Base-by-base conservation (phyloP, 2,797 vertebrate species). In the Acanthiza pusilla region DNA sequence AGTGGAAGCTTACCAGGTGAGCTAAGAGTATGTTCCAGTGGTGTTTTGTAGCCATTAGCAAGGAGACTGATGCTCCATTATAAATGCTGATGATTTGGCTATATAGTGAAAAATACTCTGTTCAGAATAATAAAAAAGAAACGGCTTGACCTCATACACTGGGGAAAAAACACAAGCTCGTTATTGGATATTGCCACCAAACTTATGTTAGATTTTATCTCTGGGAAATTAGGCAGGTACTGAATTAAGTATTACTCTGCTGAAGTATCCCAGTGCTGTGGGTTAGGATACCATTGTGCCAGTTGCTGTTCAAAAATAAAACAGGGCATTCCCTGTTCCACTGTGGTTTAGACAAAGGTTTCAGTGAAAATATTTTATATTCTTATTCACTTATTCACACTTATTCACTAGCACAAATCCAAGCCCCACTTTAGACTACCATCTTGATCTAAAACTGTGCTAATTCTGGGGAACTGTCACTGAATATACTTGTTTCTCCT, bases 1-100 rank as follows among this genome's bases (percentile, higher is more conserved):
- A 66, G 88, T 98, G 47, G 99, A 99, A 91, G 99, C 99, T 18
- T 99, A 99, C 95, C 99, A 99, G 98, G 99, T 99, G 45, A 92
- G 97, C 74, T 17, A 47, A 42, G 34, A 87, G 51, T 11, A 13
- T 21, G 18, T 10, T 58, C 22, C 60, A 62, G 11, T 11, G 62
- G 48, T 20, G 20, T 42, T 78, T 54, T 50, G 26, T n/a, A 62
- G 47, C 2, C 5, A 19, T 45, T 67, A 68, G 29, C 40, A 89
- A 55, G 23, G 42, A 91, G 11, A 13, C 6, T 53, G 78, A 21
- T 1, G 2, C 15, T 86, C 6, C 45, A 9, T 29, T 63, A 34
- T 12, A n/a, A 55, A 27, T 43, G 45, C 16, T 47, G 45, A 38
- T 63, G n/a, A 58, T 88, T 78, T 53, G 5, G 16, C 16, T 66